Conservation (phyloP, 1,140 invertebrate genomes). For the Branchinecta lindahli region DNA sequence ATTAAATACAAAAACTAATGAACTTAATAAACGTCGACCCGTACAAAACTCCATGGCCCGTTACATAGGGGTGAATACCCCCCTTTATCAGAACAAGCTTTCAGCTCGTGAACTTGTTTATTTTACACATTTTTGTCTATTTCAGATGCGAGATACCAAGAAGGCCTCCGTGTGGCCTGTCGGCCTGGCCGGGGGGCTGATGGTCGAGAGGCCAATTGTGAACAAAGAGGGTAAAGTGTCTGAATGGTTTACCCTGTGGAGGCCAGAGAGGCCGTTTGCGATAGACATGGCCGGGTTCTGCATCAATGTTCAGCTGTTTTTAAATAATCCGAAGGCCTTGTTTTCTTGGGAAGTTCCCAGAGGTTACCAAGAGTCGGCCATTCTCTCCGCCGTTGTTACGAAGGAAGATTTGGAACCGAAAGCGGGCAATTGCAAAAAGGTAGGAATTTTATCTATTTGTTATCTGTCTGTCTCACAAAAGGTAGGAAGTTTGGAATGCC, state of each 20-base stretch:
- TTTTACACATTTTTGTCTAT: conserved; percentile 29
- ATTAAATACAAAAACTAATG: too few species aligned
- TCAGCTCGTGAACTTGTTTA: too few species aligned
- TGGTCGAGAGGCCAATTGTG: conserved; percentile 66
- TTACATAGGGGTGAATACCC: too few species aligned
- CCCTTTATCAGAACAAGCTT: too few species aligned
- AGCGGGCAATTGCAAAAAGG: conserved; percentile 75
- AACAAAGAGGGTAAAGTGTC: conserved; percentile 49
- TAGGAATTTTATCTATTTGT: too few species aligned
- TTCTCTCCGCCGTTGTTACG: conserved; percentile 61
- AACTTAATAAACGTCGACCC: too few species aligned
- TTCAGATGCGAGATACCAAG: conserved; percentile 58
- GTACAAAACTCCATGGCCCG: too few species aligned
- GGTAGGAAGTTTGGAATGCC: conserved; percentile 21
- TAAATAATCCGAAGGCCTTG: conserved; percentile 53
- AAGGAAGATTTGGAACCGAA: conserved; percentile 68
- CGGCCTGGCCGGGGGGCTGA: conserved; percentile 75
- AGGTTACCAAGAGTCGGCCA: conserved; percentile 82
- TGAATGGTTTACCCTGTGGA: conserved; percentile 59
- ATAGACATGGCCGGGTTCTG: conserved; percentile 98
- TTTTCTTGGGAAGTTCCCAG: conserved; percentile 69
- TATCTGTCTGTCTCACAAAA: not conserved
- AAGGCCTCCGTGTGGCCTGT: conserved; percentile 95
- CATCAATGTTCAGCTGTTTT: conserved; percentile 64
- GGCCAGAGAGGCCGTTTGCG: conserved; percentile 75